These are phyloP conservation scores for Harpalus rufipes DNA, from an alignment of 2,888 invertebrate genomes.

Conservation along the genomic window DNA sequence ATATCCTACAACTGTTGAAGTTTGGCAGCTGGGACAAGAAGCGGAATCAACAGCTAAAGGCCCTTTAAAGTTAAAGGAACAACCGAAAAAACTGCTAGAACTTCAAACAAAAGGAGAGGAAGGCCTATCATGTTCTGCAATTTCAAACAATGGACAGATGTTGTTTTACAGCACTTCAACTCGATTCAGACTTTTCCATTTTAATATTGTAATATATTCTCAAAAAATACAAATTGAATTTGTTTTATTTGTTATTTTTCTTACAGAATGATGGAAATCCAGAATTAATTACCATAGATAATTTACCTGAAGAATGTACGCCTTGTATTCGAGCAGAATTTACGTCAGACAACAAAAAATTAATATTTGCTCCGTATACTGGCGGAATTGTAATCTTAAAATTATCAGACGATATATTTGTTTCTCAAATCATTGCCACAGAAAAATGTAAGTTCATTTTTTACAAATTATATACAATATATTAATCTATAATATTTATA, in stretches of 20 bases:
- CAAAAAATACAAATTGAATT: too few species aligned
- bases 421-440: slow-evolving; percentile 75
- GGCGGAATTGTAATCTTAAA: slow-evolving; percentile 77
- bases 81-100: slow-evolving; percentile 84
- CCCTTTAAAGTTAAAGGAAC: slow-evolving; percentile 76
- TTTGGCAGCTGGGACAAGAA: slow-evolving; percentile 82
- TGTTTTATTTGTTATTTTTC: slow-evolving; percentile 10
- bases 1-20: slow-evolving; percentile 79
- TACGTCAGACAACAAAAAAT: slow-evolving; percentile 74
- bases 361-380: slow-evolving; percentile 76
- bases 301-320: slow-evolving; percentile 74
- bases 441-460: slow-evolving; percentile 72
- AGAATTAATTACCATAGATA: slow-evolving; percentile 74
- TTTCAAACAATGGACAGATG: slow-evolving; percentile 86
- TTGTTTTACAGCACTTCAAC: slow-evolving; percentile 87
- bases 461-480: neutral
- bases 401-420: slow-evolving; percentile 73
- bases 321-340: slow-evolving; percentile 76
- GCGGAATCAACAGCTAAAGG: slow-evolving; percentile 72
- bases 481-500: slow-evolving; percentile 71
- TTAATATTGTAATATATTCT: slow-evolving; percentile 78
- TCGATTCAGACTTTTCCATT: slow-evolving; percentile 83
- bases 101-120: slow-evolving; percentile 83
- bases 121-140: slow-evolving; percentile 84
- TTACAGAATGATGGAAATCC: slow-evolving; percentile 71